These are phyloP conservation scores for Eptesicus fuscus DNA, from an alignment of 2,113 vertebrate species.

Conservation along the genomic window DNA sequence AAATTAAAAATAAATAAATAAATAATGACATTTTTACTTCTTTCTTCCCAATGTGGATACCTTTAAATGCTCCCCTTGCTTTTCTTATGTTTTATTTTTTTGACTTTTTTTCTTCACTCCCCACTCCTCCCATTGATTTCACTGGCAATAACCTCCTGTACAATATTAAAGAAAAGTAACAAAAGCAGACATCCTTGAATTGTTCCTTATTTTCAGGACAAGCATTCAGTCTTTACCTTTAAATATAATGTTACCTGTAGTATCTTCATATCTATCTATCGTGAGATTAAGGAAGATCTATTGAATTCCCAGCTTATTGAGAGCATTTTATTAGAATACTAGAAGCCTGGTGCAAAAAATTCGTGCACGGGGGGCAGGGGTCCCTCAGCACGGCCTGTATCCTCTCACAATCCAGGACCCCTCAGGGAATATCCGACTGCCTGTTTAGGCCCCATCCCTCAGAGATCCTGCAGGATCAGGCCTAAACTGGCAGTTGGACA, in stretches of 20 bases:
- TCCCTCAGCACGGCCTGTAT: too few relatives aligned
- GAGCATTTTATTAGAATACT: neutral
- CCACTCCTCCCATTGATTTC: neutral
- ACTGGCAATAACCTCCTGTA: neutral
- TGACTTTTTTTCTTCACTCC: neutral
- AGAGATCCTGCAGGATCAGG: too few relatives aligned
- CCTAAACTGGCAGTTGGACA: too few relatives aligned
- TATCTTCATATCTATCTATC: neutral
- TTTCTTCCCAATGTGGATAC: neutral
- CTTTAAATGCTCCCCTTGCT: neutral
- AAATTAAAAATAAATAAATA: too few relatives aligned
- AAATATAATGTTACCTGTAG: neutral
- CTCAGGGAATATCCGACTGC: too few relatives aligned
- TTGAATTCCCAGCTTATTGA: neutral
- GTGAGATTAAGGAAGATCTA: neutral
- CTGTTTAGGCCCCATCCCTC: too few relatives aligned
- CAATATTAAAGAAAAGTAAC: neutral
- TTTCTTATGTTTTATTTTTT: neutral
- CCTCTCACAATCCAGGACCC: too few relatives aligned
- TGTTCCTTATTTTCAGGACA: neutral
- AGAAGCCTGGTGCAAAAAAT: neutral
- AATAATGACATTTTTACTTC: neutral
- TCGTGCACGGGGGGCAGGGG: too few relatives aligned
- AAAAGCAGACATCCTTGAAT: neutral
- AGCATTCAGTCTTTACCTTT: neutral